phyloP scores from a whole-genome alignment of 2,797 vertebrate species.

The Anisognathus igniventris region DNA sequence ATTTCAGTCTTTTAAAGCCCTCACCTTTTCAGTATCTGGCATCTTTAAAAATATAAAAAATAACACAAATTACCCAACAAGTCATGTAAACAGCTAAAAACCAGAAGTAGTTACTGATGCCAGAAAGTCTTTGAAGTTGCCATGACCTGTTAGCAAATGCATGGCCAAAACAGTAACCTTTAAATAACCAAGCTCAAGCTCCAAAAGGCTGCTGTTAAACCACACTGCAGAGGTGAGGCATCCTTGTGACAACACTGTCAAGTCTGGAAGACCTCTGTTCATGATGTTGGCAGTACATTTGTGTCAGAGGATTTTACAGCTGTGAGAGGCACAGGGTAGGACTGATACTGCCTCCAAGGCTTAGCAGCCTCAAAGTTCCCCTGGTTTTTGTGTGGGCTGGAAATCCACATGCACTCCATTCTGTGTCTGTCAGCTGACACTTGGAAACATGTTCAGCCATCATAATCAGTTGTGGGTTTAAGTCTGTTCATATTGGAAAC shows the following conservation, averaged over 20 bases:
- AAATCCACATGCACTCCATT: rapidly evolving
- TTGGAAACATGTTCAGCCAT: neutral
- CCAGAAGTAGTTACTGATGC: neutral
- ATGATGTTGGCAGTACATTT: neutral
- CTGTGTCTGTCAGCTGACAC: neutral
- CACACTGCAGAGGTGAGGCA: neutral
- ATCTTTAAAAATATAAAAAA: neutral
- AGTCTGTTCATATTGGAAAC: neutral
- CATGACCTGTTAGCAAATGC: rapidly evolving
- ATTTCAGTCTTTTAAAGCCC: neutral
- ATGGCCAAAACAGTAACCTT: neutral
- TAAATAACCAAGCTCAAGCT: neutral
- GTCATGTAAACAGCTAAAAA: neutral
- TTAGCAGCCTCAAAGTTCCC: neutral
- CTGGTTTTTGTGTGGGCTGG: neutral
- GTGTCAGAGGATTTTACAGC: neutral
- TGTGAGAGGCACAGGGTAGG: neutral
- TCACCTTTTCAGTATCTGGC: neutral
- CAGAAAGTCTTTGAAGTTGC: neutral
- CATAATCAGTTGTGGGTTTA: neutral
- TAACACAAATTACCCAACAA: neutral
- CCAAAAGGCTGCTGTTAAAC: neutral
- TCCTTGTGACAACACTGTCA: neutral
- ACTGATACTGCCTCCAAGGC: neutral
- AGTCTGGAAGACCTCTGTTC: neutral